These are phyloP conservation scores for Cherax destructor DNA, from an alignment of 1,140 invertebrate genomes.

Conservation along the genomic window DNA sequence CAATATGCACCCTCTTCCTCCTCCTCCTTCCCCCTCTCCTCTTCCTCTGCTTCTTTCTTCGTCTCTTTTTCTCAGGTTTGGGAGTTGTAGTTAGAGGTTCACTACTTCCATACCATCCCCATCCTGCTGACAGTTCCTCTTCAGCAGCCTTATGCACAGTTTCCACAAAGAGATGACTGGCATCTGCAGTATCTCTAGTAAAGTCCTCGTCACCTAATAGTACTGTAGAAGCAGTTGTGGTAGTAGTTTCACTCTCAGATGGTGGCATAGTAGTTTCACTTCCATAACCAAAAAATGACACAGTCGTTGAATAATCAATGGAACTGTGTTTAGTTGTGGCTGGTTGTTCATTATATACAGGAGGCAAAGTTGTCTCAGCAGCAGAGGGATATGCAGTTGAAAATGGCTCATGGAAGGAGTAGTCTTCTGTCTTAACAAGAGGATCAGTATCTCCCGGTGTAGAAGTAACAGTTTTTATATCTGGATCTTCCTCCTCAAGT, in stretches of 20 bases:
- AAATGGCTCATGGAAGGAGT: neutral
- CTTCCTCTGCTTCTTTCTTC: slow-evolving; percentile 53
- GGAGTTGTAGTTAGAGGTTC: slow-evolving; percentile 7
- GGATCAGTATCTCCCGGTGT: neutral
- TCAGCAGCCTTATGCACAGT: slow-evolving; percentile 34
- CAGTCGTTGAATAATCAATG: neutral
- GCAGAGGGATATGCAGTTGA: neutral
- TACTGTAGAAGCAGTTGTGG: neutral
- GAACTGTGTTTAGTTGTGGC: neutral
- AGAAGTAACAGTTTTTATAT: neutral
- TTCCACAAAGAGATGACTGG: slow-evolving; percentile 23
- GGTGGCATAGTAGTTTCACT: neutral
- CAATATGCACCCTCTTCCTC: slow-evolving; percentile 32
- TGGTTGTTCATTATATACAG: neutral
- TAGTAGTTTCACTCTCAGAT: neutral
- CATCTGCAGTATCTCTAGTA: slow-evolving; percentile 26
- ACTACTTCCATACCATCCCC: slow-evolving; percentile 51
- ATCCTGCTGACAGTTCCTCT: slow-evolving; percentile 32
- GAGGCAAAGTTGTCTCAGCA: neutral
- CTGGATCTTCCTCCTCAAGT: slow-evolving; percentile 33
- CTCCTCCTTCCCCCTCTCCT: slow-evolving; percentile 24
- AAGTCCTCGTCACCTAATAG: neutral
- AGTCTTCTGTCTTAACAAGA: neutral
- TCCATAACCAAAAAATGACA: neutral
- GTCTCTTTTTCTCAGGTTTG: slow-evolving; percentile 27